Conservation (phyloP, 2,797 vertebrate genomes). For the Aulostomus chinensis region DNA sequence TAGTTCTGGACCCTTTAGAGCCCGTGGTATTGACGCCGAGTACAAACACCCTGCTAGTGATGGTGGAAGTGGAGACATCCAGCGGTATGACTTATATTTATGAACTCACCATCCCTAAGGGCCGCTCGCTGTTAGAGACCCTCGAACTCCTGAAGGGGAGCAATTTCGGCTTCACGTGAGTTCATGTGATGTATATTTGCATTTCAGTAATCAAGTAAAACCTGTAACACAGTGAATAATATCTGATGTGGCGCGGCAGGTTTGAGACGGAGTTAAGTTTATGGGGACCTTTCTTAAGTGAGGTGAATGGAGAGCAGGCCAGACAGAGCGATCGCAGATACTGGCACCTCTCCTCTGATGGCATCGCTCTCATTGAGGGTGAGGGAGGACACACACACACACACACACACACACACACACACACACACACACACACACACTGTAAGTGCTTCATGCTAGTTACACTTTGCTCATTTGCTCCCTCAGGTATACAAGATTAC, state of each 20-base stretch:
- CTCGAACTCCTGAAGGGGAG: slow-evolving; percentile 70
- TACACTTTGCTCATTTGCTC: slow-evolving; percentile 19
- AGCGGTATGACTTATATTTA: slow-evolving; percentile 51
- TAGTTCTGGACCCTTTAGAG: slow-evolving; percentile 57
- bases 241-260: slow-evolving; percentile 63
- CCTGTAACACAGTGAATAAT: background rate
- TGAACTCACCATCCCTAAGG: slow-evolving; percentile 51
- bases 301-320: slow-evolving; percentile 82
- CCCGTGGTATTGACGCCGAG: slow-evolving; percentile 25
- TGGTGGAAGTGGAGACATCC: slow-evolving; percentile 75
- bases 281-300: slow-evolving; percentile 86
- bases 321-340: slow-evolving; percentile 80
- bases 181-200: background rate
- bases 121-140: slow-evolving; percentile 80
- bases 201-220: too few relatives aligned
- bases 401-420: background rate
- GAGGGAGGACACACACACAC: slow-evolving; percentile 33
- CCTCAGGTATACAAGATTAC: slow-evolving; percentile 85
- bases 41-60: slow-evolving; percentile 38
- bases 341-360: slow-evolving; percentile 85
- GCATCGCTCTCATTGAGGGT: slow-evolving; percentile 77
- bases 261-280: slow-evolving; percentile 82
- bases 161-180: slow-evolving; percentile 74
- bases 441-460: too few relatives aligned
- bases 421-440: background rate